phyloP scores from a whole-genome alignment of 2,888 invertebrate species.

The Altica lythri region DNA sequence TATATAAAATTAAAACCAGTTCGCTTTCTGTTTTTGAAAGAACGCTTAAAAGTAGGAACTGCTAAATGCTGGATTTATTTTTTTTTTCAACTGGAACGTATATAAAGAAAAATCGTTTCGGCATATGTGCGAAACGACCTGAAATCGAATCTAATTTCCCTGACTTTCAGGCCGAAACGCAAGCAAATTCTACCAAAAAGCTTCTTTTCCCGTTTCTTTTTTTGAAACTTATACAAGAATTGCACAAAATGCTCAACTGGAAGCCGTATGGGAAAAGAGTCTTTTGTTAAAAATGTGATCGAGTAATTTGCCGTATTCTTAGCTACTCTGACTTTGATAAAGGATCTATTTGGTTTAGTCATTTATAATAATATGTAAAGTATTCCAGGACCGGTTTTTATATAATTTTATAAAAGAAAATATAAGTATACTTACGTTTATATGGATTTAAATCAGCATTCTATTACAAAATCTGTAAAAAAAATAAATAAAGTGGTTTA shows the following conservation, averaged over 20 bases:
- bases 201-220: conserved; percentile 1
- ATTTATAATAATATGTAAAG: no score
- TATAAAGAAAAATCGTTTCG: conserved; percentile 15
- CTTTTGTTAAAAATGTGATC: conserved; percentile 33
- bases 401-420: no score
- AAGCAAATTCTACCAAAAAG: conserved; percentile 8
- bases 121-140: conserved; percentile 22
- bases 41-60: no score
- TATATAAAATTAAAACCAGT: conserved; percentile 15
- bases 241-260: conserved; percentile 29
- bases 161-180: conserved; percentile 19
- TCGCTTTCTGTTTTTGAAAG: no score
- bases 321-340: no score
- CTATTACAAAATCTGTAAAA: no score
- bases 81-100: conserved; percentile 12
- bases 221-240: conserved; percentile 9
- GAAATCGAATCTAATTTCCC: conserved; percentile 21
- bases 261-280: conserved; percentile 29
- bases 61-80: no score
- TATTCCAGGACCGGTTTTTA: no score
- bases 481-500: no score
- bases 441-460: no score
- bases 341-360: no score
- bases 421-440: no score
- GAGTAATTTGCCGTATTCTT: conserved; percentile 31